A percentile compares a stretch with the other conserved stretches of the same genome.
Conservation (phyloP, 2,888 invertebrate species). For the Amblyjoppa proteus region DNA sequence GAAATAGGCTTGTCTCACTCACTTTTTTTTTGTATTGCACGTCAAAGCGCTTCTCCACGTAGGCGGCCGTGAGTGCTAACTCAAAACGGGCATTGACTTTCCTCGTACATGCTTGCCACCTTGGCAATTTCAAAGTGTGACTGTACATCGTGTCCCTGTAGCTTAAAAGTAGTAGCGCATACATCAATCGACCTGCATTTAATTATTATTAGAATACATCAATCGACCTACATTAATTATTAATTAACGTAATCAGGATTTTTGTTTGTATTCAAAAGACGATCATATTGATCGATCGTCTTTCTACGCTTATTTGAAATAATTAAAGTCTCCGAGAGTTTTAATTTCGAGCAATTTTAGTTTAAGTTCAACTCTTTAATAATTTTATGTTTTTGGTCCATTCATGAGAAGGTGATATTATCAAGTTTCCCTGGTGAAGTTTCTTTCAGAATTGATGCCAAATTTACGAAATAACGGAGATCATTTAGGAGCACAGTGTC, state of each 20-base stretch:
- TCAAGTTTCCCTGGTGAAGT: slow-evolving; percentile 87
- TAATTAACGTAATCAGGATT: slow-evolving; percentile 58
- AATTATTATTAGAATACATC: too few species aligned
- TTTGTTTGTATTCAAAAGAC: background rate
- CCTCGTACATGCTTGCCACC: slow-evolving; percentile 89
- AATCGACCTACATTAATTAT: too few species aligned
- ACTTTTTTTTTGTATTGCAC: slow-evolving; percentile 87
- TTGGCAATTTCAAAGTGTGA: slow-evolving; percentile 88
- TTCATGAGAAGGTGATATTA: slow-evolving; percentile 75
- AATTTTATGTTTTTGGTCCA: background rate
- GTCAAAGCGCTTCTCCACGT: slow-evolving; percentile 89
- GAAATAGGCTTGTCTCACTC: slow-evolving; percentile 23
- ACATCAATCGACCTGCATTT: too few species aligned
- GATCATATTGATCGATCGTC: background rate
- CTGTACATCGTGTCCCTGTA: slow-evolving; percentile 89
- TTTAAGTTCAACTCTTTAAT: background rate
- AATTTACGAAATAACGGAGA: slow-evolving; percentile 88
- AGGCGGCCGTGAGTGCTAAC: slow-evolving; percentile 89
- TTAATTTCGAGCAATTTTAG: too few species aligned
- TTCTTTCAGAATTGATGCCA: slow-evolving; percentile 86
- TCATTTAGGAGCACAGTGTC: slow-evolving; percentile 90
- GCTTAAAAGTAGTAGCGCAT: too few species aligned
- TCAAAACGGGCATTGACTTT: slow-evolving; percentile 89
- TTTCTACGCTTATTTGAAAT: too few species aligned
- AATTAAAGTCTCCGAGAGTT: too few species aligned